Conservation (phyloP, 2,888 invertebrate genomes). For the Coenonympha glycerion region DNA sequence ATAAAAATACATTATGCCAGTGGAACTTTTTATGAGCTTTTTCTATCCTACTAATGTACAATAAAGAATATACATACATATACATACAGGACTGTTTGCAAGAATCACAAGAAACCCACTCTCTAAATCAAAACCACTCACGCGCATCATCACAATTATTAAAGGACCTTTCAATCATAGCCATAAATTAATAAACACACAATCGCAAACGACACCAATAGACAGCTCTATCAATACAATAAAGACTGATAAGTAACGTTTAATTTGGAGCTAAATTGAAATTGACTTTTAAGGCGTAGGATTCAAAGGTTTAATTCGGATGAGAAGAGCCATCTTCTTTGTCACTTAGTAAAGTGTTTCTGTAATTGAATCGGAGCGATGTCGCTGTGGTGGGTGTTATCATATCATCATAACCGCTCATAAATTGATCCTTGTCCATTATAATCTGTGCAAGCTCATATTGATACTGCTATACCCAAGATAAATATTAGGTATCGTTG, state of each 20-base stretch:
- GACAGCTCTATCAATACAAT: slow-evolving; percentile 16
- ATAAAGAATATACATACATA: no score
- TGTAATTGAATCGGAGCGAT: slow-evolving; percentile 47
- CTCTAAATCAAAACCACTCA: background rate
- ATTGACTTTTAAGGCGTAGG: background rate
- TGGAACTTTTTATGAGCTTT: no score
- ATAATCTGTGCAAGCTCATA: no score
- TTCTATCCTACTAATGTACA: no score
- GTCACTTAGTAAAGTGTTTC: slow-evolving; percentile 16
- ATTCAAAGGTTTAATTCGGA: slow-evolving; percentile 8
- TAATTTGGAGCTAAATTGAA: background rate
- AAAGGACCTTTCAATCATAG: background rate
- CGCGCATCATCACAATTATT: background rate
- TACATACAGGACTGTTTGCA: no score
- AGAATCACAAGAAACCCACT: no score
- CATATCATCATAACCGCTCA: slow-evolving; percentile 36
- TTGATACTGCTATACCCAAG: no score
- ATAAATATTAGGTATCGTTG: no score
- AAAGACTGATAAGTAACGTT: slow-evolving; percentile 10
- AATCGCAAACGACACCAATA: slow-evolving; percentile 9
- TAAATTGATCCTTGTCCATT: slow-evolving; percentile 37
- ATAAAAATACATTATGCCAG: no score
- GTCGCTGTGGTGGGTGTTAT: slow-evolving; percentile 40
- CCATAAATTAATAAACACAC: slow-evolving; percentile 17
- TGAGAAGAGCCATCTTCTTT: slow-evolving; percentile 1